Evolutionary conservation across 2,113 vertebrate genomes (phyloP).

Genomic region (Sinocyclocheilus rhinocerous): DNA sequence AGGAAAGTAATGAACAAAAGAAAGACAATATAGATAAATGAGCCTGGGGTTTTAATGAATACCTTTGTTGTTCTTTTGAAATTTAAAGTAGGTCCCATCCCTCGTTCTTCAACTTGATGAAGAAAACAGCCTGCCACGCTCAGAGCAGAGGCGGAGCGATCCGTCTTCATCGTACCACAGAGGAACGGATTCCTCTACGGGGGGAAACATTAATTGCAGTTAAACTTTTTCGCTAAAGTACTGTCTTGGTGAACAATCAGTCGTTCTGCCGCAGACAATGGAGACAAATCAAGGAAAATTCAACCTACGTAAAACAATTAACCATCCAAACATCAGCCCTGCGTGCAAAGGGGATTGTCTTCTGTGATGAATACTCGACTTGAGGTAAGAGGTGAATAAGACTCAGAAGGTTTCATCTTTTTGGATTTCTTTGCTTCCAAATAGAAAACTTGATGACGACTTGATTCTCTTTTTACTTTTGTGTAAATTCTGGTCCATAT

Average conservation of each 20-base stretch:
- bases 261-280: neutral
- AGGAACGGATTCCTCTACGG: conserved; percentile 46
- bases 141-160: conserved; percentile 12
- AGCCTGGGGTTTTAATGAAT: conserved; percentile 46
- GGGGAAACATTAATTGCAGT: conserved; percentile 47
- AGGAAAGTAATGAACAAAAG: conserved; percentile 1
- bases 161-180: conserved; percentile 38
- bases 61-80: conserved; percentile 55
- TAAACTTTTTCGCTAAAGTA: conserved; percentile 32
- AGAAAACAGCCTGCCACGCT: conserved; percentile 9
- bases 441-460: neutral
- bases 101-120: conserved; percentile 47
- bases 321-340: neutral
- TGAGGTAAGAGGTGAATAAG: conserved; percentile 18
- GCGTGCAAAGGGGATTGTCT: neutral
- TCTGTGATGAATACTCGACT: conserved; percentile 12
- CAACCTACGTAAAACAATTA: conserved; percentile 25
- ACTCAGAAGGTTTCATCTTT: neutral
- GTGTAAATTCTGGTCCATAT: neutral
- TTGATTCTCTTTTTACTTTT: neutral
- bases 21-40: conserved; percentile 29
- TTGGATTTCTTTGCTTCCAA: neutral
- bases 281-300: conserved; percentile 31
- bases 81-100: conserved; percentile 53
- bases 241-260: neutral